These are phyloP conservation scores for Cyphomyrus plagiostoma DNA, from an alignment of 2,113 vertebrate species.

Conservation along the genomic window DNA sequence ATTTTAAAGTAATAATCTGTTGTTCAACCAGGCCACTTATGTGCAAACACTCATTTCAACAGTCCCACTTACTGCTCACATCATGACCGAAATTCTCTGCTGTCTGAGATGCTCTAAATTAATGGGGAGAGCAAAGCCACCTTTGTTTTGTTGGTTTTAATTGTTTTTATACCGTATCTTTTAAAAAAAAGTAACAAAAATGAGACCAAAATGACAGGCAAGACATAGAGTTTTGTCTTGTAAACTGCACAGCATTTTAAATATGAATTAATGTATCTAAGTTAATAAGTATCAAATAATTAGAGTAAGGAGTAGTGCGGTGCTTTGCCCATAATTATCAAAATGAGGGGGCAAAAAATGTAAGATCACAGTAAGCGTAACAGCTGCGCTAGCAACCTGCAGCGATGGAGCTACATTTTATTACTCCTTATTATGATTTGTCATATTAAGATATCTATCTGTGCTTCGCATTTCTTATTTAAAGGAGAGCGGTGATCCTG, in stretches of 20 bases:
- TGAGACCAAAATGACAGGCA: not conserved
- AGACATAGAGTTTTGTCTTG: not conserved
- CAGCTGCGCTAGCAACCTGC: not conserved
- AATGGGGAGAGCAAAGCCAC: constrained; percentile 31
- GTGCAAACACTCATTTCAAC: constrained; percentile 53
- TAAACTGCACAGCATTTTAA: not conserved
- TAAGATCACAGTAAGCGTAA: not conserved
- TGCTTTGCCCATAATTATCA: not conserved
- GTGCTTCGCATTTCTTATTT: not conserved
- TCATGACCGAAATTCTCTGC: constrained; percentile 35
- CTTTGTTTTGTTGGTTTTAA: not conserved
- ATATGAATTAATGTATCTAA: not conserved
- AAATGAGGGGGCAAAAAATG: not conserved
- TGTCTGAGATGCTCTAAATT: constrained; percentile 14
- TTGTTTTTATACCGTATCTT: not conserved
- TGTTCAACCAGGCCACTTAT: constrained; percentile 54
- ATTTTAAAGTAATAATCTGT: constrained; percentile 66
- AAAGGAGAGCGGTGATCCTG: not conserved
- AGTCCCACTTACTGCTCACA: constrained; percentile 52
- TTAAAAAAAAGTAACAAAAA: not conserved
- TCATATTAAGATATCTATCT: not conserved
- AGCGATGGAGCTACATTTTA: not conserved
- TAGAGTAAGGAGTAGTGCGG: not conserved
- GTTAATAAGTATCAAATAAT: not conserved
- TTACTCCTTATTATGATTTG: not conserved